Evolutionary conservation across 2,888 invertebrate genomes (phyloP), one percentile per base, ranked within the genome.

Genomic region (Xanthostigma xanthostigma): DNA sequence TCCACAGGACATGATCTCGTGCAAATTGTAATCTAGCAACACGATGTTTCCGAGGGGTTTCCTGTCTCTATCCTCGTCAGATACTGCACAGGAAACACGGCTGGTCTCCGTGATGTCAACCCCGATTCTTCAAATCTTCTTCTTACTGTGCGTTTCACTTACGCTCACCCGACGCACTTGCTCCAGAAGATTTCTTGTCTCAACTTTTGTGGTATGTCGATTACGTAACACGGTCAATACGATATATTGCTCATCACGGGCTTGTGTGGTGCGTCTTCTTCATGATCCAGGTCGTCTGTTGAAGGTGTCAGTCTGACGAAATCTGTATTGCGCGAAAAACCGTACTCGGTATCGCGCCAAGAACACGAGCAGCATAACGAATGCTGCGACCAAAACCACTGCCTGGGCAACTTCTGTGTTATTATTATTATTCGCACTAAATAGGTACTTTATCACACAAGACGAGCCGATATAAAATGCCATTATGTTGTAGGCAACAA

Each of bases 91-190:
- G 47, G 47, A 35, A 2, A 35, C 5, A 3, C 6, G 2, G 47
- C 47, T 4, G 41, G 41, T 11, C 14, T 43, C 4, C 12, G 46
- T 2, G 33, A 2, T 9, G 3, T 2, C 17, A 46, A 33, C 47
- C 46, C 45, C 8, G 6, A 5, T 27, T 46, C 33, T 2, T 34
- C 39, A 4, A 47, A 10, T 48, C 42, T 3, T 56, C 54, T 41
- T 49, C 56, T 50, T 1, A 55, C 55, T 50, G 56, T 58, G 53
- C 53, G n/a, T 55, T 44, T 50, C 43, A 44, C 56, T 58, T 35
- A 53, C 52, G 47, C 50, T 46, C 37, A 50, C 48, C 36, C 41
- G 48, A 38, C 49, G 48, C 41, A 48, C 50, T 38, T 45, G 14
- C 8, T 45, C 12, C 8, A 45, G 43, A 8, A 13, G 43, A 37